Evolutionary conservation across 2,113 vertebrate species (phyloP), one percentile per base, ranked within the genome.

Genomic region (Calypte anna): DNA sequence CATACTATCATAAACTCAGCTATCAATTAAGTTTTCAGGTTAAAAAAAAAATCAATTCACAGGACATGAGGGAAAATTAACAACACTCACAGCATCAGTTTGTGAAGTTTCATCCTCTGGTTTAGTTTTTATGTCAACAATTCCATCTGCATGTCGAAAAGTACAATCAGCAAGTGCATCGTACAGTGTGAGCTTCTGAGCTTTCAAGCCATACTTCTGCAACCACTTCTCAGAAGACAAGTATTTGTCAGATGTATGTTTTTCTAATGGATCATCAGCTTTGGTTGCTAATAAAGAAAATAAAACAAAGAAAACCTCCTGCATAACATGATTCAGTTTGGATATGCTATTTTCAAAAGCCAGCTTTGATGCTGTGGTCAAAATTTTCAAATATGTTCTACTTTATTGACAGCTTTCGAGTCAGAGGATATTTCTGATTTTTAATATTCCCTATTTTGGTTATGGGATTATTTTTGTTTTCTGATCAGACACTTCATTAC

Each of bases 151-250:
- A 3, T 98, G 98, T 59, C 94, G 98, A 90, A 98, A 98, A 87
- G 97, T 94, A 53, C 98, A 98, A 53, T 98, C 97, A 7, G 97
- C 97, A 69, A 98, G 97, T 6, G 96, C 98, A 22, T 98, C 97
- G 0, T 97, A 97, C 21, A 98, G 89, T 1, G 96, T 96, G 66
- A 98, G 96, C 38, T 97, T 98, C 94, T 98, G 98, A 59, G 98
- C 96, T 95, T 98, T 98, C 93, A 98, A 91, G 64, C 98, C 98
- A 12, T 98, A 96, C 69, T 94, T 97, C 95, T 97, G 94, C 44
- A 98, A 96, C 98, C 98, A 98, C 67, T 95, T 91, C 88, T 96
- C 96, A n/a, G 98, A 98, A 89, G 96, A 96, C 90, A 98, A 86
- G n/a, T 91, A 95, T 57, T 97, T 95, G 31, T 98, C 97, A 76